phyloP scores from a whole-genome alignment of 2,113 vertebrate species.

The Pygoscelis antarcticus region DNA sequence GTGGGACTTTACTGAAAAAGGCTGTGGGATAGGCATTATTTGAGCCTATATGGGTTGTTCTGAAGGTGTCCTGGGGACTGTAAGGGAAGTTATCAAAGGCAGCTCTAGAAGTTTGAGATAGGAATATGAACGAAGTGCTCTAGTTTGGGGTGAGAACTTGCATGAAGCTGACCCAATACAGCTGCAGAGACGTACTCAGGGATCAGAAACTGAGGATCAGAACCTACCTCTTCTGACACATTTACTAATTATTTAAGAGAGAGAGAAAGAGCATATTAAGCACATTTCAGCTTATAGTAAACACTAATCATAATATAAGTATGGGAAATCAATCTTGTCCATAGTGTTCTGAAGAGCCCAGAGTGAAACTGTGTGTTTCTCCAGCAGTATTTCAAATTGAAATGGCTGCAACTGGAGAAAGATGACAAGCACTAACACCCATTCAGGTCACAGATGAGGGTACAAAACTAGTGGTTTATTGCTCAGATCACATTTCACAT shows the following conservation, averaged over 20 bases:
- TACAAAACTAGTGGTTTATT: neutral
- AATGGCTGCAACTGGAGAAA: neutral
- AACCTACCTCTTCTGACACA: neutral
- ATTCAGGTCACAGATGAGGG: neutral
- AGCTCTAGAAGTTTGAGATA: neutral
- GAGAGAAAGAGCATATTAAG: neutral
- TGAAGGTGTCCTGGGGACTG: neutral
- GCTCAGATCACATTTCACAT: neutral
- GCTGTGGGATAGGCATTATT: neutral
- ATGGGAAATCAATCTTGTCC: neutral
- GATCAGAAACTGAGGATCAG: neutral
- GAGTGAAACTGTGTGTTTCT: neutral
- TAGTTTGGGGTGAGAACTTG: neutral
- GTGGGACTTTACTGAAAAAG: neutral
- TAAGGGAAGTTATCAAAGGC: neutral
- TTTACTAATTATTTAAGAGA: neutral
- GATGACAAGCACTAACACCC: neutral
- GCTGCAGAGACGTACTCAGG: neutral
- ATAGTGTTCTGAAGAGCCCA: neutral
- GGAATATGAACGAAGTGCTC: neutral
- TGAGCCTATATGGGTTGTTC: neutral
- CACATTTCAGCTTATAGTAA: neutral
- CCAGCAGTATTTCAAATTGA: neutral
- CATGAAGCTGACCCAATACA: neutral
- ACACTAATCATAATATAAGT: neutral